phyloP scores from a whole-genome alignment of 2,888 invertebrate species.

The Diarsia rubi region DNA sequence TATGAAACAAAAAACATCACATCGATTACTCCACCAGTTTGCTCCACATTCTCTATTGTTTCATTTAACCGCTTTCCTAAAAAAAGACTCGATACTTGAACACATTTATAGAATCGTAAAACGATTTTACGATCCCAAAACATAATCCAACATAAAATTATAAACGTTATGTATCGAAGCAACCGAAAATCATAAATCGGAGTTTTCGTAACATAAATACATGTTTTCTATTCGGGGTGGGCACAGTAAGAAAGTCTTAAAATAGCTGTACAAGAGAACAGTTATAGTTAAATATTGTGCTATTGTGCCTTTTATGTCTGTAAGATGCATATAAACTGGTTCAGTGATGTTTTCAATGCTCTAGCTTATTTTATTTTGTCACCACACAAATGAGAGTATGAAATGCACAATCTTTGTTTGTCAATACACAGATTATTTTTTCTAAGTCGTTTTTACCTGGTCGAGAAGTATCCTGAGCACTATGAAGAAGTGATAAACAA shows the following conservation, averaged over 20 bases:
- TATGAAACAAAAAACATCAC: not conserved
- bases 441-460: too few species aligned
- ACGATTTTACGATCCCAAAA: constrained; percentile 81
- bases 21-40: constrained; percentile 16
- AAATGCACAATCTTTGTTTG: too few species aligned
- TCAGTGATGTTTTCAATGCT: constrained; percentile 28
- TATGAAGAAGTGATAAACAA: too few species aligned
- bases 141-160: constrained; percentile 86
- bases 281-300: constrained; percentile 51
- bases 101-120: constrained; percentile 86
- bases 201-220: constrained; percentile 66
- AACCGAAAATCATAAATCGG: constrained; percentile 81
- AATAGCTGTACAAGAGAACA: constrained; percentile 40
- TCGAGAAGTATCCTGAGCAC: too few species aligned
- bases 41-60: constrained; percentile 59
- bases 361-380: constrained; percentile 1
- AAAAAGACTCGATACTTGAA: constrained; percentile 77
- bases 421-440: too few species aligned
- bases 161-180: constrained; percentile 79
- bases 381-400: constrained; percentile 1
- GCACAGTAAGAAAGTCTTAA: constrained; percentile 40
- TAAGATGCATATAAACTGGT: constrained; percentile 42
- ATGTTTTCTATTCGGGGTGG: constrained; percentile 64
- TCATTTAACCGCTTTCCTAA: constrained; percentile 64
- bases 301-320: constrained; percentile 45